phyloP scores from a whole-genome alignment of 2,797 vertebrate species.

The Fratercula arctica region DNA sequence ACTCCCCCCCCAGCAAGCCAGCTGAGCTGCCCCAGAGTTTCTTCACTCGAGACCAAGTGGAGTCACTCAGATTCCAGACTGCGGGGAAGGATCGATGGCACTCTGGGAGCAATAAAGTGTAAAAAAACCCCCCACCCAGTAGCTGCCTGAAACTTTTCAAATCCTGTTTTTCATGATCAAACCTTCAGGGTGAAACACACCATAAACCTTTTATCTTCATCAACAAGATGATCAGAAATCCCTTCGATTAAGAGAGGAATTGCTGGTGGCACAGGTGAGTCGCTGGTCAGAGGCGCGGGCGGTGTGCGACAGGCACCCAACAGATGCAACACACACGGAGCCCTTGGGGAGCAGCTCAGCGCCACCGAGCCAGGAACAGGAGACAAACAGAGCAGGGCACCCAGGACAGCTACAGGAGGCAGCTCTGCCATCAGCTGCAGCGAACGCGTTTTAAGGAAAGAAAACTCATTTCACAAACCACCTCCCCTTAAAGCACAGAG shows the following conservation, averaged over 20 bases:
- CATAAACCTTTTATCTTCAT: rapidly evolving
- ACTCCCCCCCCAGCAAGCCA: neutral
- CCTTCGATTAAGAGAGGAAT: rapidly evolving
- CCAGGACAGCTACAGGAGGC: too few species aligned
- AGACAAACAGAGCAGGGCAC: neutral
- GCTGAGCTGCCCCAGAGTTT: neutral
- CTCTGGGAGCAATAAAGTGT: rapidly evolving
- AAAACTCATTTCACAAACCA: neutral
- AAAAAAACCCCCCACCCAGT: neutral
- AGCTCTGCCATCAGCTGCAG: neutral
- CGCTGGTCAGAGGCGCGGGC: rapidly evolving
- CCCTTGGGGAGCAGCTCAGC: neutral
- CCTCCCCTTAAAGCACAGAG: neutral
- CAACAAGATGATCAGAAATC: too few species aligned
- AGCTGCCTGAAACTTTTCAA: neutral
- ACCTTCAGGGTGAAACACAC: neutral
- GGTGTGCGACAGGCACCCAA: neutral
- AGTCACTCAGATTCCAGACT: rapidly evolving
- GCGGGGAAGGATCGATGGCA: neutral
- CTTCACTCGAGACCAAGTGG: rapidly evolving
- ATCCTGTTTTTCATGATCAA: neutral
- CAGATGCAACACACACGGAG: rapidly evolving
- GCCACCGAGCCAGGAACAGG: rapidly evolving
- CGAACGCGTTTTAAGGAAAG: rapidly evolving
- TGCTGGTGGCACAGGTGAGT: neutral